A percentile compares a stretch with the other conserved stretches of the same genome.
These are phyloP conservation scores for Gila robusta DNA, from an alignment of 2,797 vertebrate genomes.

Conservation along the genomic window DNA sequence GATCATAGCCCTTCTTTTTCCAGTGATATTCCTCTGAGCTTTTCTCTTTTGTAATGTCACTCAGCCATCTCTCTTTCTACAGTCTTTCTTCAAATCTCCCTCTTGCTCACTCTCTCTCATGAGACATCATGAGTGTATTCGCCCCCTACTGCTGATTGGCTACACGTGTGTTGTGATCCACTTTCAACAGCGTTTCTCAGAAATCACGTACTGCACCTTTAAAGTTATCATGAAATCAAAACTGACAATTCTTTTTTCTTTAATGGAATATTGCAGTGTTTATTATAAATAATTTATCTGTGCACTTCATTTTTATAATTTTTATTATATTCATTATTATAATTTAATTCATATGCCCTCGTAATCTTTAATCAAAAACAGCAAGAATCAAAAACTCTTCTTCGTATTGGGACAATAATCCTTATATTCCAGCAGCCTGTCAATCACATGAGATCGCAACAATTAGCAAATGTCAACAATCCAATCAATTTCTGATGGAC, in stretches of 20 bases:
- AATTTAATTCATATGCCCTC: neutral
- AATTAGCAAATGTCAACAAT: neutral
- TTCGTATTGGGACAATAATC: neutral
- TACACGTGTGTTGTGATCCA: neutral
- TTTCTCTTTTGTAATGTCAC: no score
- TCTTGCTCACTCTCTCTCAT: no score
- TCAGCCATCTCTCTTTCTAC: no score
- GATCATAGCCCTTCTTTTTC: no score
- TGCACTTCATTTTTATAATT: neutral
- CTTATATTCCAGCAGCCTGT: neutral
- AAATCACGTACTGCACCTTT: neutral
- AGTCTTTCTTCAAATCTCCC: no score
- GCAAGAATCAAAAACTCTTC: neutral
- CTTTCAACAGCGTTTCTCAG: no score
- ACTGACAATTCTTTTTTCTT: no score
- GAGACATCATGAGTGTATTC: no score
- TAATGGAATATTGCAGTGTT: neutral
- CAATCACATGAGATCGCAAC: neutral
- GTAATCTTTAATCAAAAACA: neutral
- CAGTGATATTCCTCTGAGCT: no score
- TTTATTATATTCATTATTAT: no score
- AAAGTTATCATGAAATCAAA: neutral
- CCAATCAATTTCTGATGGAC: neutral
- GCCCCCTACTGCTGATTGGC: neutral
- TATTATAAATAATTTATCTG: neutral